Evolutionary conservation across 1,140 invertebrate species (phyloP), one percentile per base, ranked within the genome.

Genomic region (Dolichoris vasculosae): DNA sequence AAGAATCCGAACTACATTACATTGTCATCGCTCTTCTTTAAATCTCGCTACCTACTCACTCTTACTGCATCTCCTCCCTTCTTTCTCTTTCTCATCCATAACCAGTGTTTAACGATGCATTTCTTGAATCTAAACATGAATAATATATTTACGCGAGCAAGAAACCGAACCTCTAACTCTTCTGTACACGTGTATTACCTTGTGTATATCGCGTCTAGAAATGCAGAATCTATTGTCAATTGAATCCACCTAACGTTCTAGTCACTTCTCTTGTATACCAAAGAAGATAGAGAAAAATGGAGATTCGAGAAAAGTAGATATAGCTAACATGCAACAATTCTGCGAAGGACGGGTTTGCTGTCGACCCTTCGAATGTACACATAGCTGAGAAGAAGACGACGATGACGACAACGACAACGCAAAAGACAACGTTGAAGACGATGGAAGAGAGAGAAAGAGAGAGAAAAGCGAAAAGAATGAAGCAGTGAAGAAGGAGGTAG

Each of bases 141-240:
- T 0, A 9, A 38, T 23, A n/a, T n/a, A n/a, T n/a, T n/a, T 6
- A 46, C 43, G 43, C 43, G 43, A 13, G 13, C 43, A 46, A 8
- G 20, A n/a, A 35, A 20, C 75, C 32, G 11, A 43, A 46, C 20
- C 26, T 30, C 30, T 0, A 30, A 32, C 15, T 6, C 38, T 13
- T n/a, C 8, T 26, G 1, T 46, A 67, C 46, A 71, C 69, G 48
- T 76, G 82, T 83, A 43, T 13, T 67, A 78, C 73, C 40, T 63
- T 46, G 32, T 84, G 83, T 85, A 85, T 79, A 76, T 81, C 84
- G 78, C 48, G 55, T 85, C 78, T 51, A 85, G 67, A 48, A 85
- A 81, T 85, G 84, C 55, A 55, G 77, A 85, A 81, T 84, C 64
- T 77, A 84, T 84, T 84, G 77, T 84, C 83, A 51, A 84, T 84